Percentiles rank a stretch among this genome's conserved stretches.
Evolutionary conservation across 2,113 vertebrate species (phyloP).

Genomic region (Nanorana parkeri): DNA sequence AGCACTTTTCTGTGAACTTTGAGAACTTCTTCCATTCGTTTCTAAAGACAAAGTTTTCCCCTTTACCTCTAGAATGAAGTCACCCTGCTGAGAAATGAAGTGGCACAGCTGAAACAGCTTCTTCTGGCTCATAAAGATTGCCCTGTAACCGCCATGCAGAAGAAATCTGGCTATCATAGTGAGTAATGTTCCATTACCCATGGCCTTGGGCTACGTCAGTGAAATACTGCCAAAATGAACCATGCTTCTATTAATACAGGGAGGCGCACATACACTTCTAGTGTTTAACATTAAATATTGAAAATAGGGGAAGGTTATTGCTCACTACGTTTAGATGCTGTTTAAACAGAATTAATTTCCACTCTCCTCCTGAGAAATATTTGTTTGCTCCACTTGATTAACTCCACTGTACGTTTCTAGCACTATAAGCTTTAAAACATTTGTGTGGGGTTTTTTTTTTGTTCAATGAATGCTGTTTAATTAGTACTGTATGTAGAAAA

Average conservation of each 20-base stretch:
- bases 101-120: slow-evolving; percentile 99
- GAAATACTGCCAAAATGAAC: slow-evolving; percentile 79
- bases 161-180: slow-evolving; percentile 99
- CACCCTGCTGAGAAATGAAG: slow-evolving; percentile 98
- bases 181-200: slow-evolving; percentile 94
- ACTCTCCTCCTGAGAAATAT: slow-evolving; percentile 27
- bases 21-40: slow-evolving; percentile 64
- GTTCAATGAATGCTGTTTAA: neutral
- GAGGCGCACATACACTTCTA: slow-evolving; percentile 56
- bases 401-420: slow-evolving; percentile 19
- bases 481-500: slow-evolving; percentile 34
- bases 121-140: slow-evolving; percentile 99
- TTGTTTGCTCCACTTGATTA: slow-evolving; percentile 29
- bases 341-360: slow-evolving; percentile 40
- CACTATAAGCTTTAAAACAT: slow-evolving; percentile 27
- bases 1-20: slow-evolving; percentile 65
- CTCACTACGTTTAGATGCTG: slow-evolving; percentile 51
- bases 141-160: slow-evolving; percentile 99
- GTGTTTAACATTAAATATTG: slow-evolving; percentile 65
- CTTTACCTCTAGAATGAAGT: slow-evolving; percentile 91
- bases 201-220: slow-evolving; percentile 76
- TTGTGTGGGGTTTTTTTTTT: neutral
- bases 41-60: slow-evolving; percentile 74
- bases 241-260: slow-evolving; percentile 69
- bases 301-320: slow-evolving; percentile 62